Percentiles rank a stretch among this genome's conserved stretches.
These are phyloP conservation scores for Mystacornis crossleyi DNA, from an alignment of 2,113 vertebrate species.

Conservation along the genomic window DNA sequence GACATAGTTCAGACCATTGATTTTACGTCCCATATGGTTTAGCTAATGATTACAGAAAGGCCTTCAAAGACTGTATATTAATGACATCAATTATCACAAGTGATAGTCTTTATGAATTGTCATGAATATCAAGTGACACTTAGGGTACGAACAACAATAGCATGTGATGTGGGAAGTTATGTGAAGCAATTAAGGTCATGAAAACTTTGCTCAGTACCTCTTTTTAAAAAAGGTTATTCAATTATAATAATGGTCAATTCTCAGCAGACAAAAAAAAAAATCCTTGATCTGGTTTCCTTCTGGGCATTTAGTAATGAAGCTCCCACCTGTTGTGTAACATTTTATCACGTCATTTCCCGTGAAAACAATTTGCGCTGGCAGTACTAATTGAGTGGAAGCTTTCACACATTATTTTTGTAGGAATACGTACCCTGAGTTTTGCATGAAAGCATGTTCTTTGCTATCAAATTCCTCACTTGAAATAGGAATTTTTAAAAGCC, in stretches of 20 bases:
- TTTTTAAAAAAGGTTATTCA: not conserved
- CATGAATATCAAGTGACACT: conserved; percentile 23
- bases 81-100: conserved; percentile 40
- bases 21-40: conserved; percentile 53
- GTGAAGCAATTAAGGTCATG: conserved; percentile 43
- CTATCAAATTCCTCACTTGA: not conserved
- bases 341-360: not conserved
- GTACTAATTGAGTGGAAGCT: conserved; percentile 2
- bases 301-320: conserved; percentile 48
- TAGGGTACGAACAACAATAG: not conserved
- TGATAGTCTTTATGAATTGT: conserved; percentile 31
- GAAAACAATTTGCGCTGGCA: conserved; percentile 22
- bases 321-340: conserved; percentile 43
- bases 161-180: conserved; percentile 1
- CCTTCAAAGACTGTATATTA: conserved; percentile 42
- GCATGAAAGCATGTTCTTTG: rapidly evolving
- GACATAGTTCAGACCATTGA: conserved; percentile 54
- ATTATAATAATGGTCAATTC: conserved; percentile 52
- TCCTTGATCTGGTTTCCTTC: conserved; percentile 32
- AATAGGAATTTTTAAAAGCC: not conserved
- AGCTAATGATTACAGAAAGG: conserved; percentile 59
- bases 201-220: not conserved
- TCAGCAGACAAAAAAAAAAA: not conserved
- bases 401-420: conserved; percentile 24
- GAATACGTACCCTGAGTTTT: not conserved